Evolutionary conservation across 2,888 invertebrate genomes (phyloP).

Genomic region (Pomacea canaliculata): DNA sequence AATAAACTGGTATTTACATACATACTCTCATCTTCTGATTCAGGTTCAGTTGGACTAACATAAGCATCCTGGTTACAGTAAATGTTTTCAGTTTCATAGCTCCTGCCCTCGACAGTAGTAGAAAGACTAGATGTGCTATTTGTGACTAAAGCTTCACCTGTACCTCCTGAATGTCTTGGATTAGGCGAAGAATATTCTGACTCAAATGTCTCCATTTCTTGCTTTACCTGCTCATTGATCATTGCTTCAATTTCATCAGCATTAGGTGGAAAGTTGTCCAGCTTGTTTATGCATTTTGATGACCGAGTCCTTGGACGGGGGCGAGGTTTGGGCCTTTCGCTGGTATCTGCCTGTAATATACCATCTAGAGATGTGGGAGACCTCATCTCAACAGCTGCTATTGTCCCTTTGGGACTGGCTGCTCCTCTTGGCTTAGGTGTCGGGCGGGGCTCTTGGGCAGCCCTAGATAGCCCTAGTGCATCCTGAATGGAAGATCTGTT

Average conservation of each 20-base stretch:
- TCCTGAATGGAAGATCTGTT: conserved; percentile 7
- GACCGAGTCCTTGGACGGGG: conserved; percentile 4
- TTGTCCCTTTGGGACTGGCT: neutral
- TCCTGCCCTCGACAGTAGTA: too few relatives aligned
- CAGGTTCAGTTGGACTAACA: too few relatives aligned
- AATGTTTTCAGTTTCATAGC: too few relatives aligned
- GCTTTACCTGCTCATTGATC: conserved; percentile 8
- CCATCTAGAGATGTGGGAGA: too few relatives aligned
- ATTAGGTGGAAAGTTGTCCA: neutral
- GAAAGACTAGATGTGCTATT: too few relatives aligned
- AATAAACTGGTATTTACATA: too few relatives aligned
- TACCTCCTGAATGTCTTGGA: too few relatives aligned
- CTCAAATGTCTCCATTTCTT: conserved; percentile 7
- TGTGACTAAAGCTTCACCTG: too few relatives aligned
- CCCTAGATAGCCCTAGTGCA: conserved; percentile 5
- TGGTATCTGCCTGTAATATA: too few relatives aligned
- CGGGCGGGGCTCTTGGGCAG: conserved; percentile 7
- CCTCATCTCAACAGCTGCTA: too few relatives aligned
- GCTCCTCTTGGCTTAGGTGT: conserved; percentile 12
- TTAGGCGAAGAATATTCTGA: neutral
- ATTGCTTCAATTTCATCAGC: conserved; percentile 13
- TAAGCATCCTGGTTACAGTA: too few relatives aligned
- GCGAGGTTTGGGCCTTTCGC: neutral
- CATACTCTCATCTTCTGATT: too few relatives aligned
- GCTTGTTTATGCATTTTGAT: neutral